Evolutionary conservation across 1,140 invertebrate genomes (phyloP).

Genomic region (Steinernema khuongi): DNA sequence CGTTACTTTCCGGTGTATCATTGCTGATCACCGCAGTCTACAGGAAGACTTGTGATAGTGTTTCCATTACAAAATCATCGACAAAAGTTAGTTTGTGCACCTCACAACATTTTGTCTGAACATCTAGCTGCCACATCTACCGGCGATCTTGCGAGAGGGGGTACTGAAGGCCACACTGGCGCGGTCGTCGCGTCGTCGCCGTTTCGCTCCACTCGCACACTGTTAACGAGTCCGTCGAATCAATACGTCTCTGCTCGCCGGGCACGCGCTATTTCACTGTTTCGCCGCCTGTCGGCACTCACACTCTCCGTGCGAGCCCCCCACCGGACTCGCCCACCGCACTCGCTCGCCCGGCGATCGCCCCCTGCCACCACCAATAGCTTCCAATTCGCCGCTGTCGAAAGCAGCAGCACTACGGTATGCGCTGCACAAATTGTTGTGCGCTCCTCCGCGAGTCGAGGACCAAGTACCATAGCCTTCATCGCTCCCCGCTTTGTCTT

Average conservation of each 20-base stretch:
- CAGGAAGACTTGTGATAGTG: not conserved
- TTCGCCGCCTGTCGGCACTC: not conserved
- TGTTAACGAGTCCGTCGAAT: slow-evolving; percentile 8
- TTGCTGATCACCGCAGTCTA: not conserved
- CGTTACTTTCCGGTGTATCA: not conserved
- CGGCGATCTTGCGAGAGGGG: slow-evolving; percentile 8
- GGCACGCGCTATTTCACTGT: not conserved
- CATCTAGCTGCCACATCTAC: not conserved
- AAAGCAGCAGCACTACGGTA: slow-evolving; percentile 10
- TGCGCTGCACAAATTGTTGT: not conserved
- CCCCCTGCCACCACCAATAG: not conserved
- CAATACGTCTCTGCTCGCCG: not conserved
- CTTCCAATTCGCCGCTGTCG: not conserved
- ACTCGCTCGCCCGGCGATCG: not conserved
- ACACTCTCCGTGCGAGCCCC: not conserved
- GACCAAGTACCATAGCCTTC: no score
- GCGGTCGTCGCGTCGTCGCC: not conserved
- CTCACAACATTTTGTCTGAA: slow-evolving; percentile 10
- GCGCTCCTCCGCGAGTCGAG: no score
- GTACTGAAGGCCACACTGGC: slow-evolving; percentile 12
- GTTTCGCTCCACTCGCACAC: not conserved
- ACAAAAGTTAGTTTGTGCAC: slow-evolving; percentile 16
- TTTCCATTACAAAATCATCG: slow-evolving; percentile 9
- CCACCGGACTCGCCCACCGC: not conserved
- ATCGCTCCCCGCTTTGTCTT: no score